phyloP scores from a whole-genome alignment of 1,140 invertebrate genomes.

The Drosophila carrolli region DNA sequence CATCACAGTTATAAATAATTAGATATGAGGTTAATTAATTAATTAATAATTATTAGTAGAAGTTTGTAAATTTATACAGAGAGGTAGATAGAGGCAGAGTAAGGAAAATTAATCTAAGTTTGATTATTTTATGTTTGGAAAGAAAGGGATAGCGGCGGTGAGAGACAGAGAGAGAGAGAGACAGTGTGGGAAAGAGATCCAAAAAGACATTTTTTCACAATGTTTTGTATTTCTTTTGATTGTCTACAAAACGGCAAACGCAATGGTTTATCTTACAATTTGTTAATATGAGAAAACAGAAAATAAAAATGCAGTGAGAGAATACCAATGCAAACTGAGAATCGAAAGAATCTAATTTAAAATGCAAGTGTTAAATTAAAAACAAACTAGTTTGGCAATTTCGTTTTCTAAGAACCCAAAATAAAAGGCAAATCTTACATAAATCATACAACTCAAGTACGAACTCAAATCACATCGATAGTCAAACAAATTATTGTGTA shows the following conservation, averaged over 20 bases:
- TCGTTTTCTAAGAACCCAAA: constrained; percentile 26
- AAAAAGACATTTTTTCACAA: constrained; percentile 80
- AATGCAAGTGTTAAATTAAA: constrained; percentile 40
- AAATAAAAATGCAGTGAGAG: constrained; percentile 37
- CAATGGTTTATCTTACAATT: constrained; percentile 66
- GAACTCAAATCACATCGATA: constrained; percentile 68
- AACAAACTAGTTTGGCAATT: constrained; percentile 45
- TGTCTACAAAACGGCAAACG: constrained; percentile 57
- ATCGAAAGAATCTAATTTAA: constrained; percentile 30
- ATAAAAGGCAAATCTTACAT: constrained; percentile 13
- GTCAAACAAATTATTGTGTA: constrained; percentile 60
- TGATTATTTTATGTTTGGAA: constrained; percentile 18
- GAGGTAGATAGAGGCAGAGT: constrained; percentile 9
- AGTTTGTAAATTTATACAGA: constrained; percentile 44
- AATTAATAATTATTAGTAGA: constrained; percentile 30
- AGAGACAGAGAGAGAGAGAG: constrained; percentile 23
- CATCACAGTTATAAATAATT: constrained; percentile 33
- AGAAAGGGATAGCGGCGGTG: constrained; percentile 30
- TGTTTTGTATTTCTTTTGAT: constrained; percentile 51
- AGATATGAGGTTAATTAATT: constrained; percentile 27
- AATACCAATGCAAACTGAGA: constrained; percentile 60
- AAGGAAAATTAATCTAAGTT: constrained; percentile 19
- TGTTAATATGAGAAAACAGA: constrained; percentile 21
- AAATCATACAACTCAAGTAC: constrained; percentile 38
- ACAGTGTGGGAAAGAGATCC: constrained; percentile 72